Evolutionary conservation across 2,113 vertebrate species (phyloP).

Genomic region (Bagarius yarrelli): DNA sequence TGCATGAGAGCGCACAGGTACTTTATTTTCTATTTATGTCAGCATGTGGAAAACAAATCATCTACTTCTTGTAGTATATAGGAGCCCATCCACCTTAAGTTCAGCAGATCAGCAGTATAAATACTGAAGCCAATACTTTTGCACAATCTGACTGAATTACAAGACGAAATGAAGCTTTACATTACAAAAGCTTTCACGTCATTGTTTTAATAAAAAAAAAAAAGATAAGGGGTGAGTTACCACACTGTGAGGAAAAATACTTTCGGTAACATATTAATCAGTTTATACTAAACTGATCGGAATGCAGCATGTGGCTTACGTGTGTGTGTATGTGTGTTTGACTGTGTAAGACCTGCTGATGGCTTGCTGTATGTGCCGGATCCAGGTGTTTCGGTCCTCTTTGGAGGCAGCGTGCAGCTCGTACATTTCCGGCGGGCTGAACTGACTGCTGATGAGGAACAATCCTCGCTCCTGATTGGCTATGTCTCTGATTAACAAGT

Average conservation of each 20-base stretch:
- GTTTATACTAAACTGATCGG: not conserved
- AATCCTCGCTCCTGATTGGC: slow-evolving; percentile 93
- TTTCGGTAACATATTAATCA: not conserved
- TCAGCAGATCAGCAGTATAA: too few relatives aligned
- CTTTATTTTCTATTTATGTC: too few relatives aligned
- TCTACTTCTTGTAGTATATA: too few relatives aligned
- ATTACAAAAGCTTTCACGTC: not conserved
- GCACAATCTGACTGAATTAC: too few relatives aligned
- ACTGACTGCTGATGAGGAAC: slow-evolving; percentile 85
- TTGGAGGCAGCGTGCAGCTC: slow-evolving; percentile 85
- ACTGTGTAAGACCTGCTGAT: slow-evolving; percentile 72
- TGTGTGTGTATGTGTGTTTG: slow-evolving; percentile 4
- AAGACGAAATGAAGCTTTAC: too few relatives aligned
- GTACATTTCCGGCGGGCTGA: slow-evolving; percentile 86
- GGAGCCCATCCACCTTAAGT: too few relatives aligned
- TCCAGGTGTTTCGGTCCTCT: slow-evolving; percentile 84
- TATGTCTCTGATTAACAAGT: slow-evolving; percentile 85
- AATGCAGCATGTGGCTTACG: not conserved
- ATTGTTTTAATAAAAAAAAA: not conserved
- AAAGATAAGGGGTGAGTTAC: not conserved
- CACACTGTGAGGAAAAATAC: not conserved
- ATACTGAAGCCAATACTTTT: too few relatives aligned
- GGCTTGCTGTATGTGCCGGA: slow-evolving; percentile 79
- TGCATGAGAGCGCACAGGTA: not conserved
- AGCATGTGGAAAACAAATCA: too few relatives aligned